Percentiles rank a stretch among this genome's conserved stretches.
phyloP scores from a whole-genome alignment of 2,113 vertebrate genomes.

The Phyllostomus discolor region DNA sequence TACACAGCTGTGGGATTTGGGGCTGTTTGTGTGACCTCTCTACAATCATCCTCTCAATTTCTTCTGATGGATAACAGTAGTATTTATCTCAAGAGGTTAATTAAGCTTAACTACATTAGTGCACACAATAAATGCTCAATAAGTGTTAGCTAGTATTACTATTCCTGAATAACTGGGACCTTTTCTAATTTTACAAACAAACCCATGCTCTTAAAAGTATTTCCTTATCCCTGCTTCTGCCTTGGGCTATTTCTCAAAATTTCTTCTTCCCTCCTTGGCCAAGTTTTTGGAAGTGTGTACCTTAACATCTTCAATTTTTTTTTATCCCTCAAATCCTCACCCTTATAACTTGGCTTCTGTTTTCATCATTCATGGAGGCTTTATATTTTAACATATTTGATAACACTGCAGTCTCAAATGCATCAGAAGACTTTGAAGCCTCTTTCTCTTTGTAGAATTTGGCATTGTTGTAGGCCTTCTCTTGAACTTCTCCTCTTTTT shows the following conservation, averaged over 20 bases:
- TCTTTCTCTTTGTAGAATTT: neutral
- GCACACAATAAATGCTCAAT: neutral
- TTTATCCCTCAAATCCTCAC: neutral
- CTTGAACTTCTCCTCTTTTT: neutral
- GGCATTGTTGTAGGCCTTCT: neutral
- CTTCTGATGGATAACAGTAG: neutral
- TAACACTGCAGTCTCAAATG: neutral
- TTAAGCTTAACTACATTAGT: neutral
- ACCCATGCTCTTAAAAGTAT: neutral
- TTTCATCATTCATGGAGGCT: neutral
- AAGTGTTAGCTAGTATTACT: neutral
- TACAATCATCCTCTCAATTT: neutral
- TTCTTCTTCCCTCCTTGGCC: neutral
- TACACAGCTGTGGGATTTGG: neutral
- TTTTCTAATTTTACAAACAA: neutral
- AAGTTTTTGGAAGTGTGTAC: neutral
- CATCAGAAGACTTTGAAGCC: neutral
- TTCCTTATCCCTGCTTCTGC: neutral
- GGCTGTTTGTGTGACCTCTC: neutral
- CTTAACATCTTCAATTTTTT: neutral
- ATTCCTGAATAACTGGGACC: neutral
- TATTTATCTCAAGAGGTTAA: neutral
- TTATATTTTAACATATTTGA: neutral
- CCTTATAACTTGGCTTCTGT: neutral
- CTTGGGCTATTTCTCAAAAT: neutral